A percentile compares a stretch with the other conserved stretches of the same genome.
Evolutionary conservation across 1,140 invertebrate species (phyloP).

Genomic region (Schlechtendalia chinensis): DNA sequence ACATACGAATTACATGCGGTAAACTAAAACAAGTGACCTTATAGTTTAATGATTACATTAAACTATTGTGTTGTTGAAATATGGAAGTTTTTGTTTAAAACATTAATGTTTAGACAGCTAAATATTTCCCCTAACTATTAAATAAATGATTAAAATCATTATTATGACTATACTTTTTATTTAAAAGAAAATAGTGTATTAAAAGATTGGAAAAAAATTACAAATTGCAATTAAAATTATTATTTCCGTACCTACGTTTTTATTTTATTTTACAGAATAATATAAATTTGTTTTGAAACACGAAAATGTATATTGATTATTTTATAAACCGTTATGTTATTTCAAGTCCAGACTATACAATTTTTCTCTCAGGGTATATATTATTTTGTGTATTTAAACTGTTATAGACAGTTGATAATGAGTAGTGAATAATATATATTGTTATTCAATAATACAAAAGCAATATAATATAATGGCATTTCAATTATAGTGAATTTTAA

Average conservation of each 20-base stretch:
- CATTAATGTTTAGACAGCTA: neutral
- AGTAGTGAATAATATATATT: too few relatives aligned
- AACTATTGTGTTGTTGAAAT: neutral
- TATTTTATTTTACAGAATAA: neutral
- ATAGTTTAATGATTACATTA: conserved; percentile 4
- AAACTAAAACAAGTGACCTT: conserved; percentile 24
- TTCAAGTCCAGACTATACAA: too few relatives aligned
- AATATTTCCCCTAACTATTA: neutral
- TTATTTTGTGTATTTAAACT: too few relatives aligned
- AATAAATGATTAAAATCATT: neutral
- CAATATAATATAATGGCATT: too few relatives aligned
- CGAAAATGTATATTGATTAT: too few relatives aligned
- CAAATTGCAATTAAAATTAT: neutral
- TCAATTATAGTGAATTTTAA: too few relatives aligned
- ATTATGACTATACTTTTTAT: conserved; percentile 6
- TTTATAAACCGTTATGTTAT: too few relatives aligned
- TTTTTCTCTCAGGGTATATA: too few relatives aligned
- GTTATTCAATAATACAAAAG: too few relatives aligned
- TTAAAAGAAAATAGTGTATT: neutral
- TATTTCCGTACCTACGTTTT: neutral
- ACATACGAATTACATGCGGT: conserved; percentile 4
- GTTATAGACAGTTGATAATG: too few relatives aligned
- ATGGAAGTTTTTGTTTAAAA: neutral
- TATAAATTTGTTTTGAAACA: too few relatives aligned
- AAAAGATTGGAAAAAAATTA: neutral